Evolutionary conservation across 2,113 vertebrate genomes (phyloP).

Genomic region (Pheucticus melanocephalus): DNA sequence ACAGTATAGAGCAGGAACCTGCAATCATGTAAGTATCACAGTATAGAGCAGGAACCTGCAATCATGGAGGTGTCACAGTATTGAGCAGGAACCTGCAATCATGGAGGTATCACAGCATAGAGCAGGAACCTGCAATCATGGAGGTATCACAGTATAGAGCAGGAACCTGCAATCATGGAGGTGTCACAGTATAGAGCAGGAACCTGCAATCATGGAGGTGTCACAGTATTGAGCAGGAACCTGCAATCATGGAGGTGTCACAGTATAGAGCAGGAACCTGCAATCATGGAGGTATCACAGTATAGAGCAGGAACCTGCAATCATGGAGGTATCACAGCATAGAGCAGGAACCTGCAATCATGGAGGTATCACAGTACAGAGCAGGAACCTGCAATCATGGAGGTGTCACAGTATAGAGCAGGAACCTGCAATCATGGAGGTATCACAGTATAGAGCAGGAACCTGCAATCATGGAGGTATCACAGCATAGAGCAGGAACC

Average conservation of each 20-base stretch:
- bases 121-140: background rate
- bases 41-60: background rate
- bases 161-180: background rate
- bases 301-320: background rate
- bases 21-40: background rate
- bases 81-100: background rate
- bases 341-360: background rate
- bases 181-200: background rate
- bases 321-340: background rate
- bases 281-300: background rate
- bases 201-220: background rate
- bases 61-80: accelerated
- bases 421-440: background rate
- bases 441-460: background rate
- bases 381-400: background rate
- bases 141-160: accelerated
- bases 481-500: background rate
- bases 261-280: background rate
- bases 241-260: background rate
- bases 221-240: background rate
- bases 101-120: accelerated
- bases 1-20: background rate
- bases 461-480: background rate
- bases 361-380: accelerated
- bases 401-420: background rate